Conservation (phyloP, 1,140 invertebrate species). For the Papilio glaucus region DNA sequence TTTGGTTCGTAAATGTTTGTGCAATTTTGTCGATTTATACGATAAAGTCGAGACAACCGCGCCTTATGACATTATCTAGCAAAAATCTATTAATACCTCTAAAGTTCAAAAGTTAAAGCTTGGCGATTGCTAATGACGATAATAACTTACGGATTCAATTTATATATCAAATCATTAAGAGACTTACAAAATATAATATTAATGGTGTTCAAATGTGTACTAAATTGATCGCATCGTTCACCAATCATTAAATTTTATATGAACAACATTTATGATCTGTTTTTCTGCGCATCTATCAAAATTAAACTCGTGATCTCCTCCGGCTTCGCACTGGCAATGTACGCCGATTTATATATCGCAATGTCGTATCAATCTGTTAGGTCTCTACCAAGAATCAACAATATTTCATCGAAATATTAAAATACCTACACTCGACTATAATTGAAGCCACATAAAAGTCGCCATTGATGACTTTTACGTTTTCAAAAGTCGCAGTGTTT, state of each 20-base stretch:
- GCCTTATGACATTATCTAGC: not conserved
- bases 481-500: too few species aligned
- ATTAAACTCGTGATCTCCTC: too few species aligned
- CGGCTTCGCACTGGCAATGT: too few species aligned
- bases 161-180: slow-evolving; percentile 12
- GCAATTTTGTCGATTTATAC: not conserved
- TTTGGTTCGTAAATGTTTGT: not conserved
- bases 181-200: slow-evolving; percentile 6
- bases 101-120: slow-evolving; percentile 7
- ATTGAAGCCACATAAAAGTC: too few species aligned
- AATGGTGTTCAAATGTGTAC: not conserved
- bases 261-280: not conserved
- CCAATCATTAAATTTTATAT: not conserved
- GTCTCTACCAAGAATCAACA: too few species aligned
- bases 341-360: too few species aligned
- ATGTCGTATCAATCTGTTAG: too few species aligned
- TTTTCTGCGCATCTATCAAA: not conserved
- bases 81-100: slow-evolving; percentile 1
- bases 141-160: slow-evolving; percentile 13
- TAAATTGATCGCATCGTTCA: slow-evolving; percentile 7
- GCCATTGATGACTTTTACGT: too few species aligned
- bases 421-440: too few species aligned
- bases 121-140: not conserved
- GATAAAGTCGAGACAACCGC: not conserved
- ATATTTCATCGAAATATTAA: too few species aligned